These are phyloP conservation scores for Drosophila oshimai DNA, from an alignment of 1,140 invertebrate species.

Conservation along the genomic window DNA sequence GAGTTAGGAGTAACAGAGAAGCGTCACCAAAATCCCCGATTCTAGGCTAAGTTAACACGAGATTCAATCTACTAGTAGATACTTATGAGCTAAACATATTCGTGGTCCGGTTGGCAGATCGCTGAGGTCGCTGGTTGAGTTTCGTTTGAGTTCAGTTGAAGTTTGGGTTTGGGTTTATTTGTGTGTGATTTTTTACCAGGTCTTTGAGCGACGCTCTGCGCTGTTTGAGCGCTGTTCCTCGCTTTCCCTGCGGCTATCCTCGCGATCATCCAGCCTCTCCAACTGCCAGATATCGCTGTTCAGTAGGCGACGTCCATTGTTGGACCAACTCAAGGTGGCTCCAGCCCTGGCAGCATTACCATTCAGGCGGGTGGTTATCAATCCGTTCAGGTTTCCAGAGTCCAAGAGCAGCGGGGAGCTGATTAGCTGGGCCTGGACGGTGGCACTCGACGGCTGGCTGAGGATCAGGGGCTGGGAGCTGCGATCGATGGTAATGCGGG, in stretches of 20 bases:
- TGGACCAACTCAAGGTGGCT: constrained; percentile 54
- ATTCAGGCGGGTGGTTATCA: constrained; percentile 67
- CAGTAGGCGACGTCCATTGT: constrained; percentile 53
- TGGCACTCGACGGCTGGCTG: constrained; percentile 70
- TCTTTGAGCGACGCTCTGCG: constrained; percentile 37
- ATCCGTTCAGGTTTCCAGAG: constrained; percentile 51
- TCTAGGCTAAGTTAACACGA: constrained; percentile 48
- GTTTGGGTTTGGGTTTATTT: background rate
- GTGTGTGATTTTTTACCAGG: constrained; percentile 38
- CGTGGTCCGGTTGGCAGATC: constrained; percentile 46
- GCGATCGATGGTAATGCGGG: constrained; percentile 67
- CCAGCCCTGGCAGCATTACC: constrained; percentile 53
- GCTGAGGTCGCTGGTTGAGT: constrained; percentile 45
- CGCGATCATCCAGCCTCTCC: constrained; percentile 43
- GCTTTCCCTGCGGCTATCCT: constrained; percentile 23
- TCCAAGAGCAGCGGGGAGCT: constrained; percentile 62
- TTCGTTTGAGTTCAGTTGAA: constrained; percentile 63
- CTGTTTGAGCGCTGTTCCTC: constrained; percentile 42
- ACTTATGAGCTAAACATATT: constrained; percentile 38
- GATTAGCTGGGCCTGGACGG: constrained; percentile 73
- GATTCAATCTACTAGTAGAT: constrained; percentile 30
- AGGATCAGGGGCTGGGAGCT: constrained; percentile 58
- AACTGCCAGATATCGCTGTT: constrained; percentile 61
- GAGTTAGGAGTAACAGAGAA: constrained; percentile 8
- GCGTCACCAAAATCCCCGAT: constrained; percentile 50